Base-by-base conservation (phyloP, 2,888 invertebrate genomes). In the Calliopum simillimum region DNA sequence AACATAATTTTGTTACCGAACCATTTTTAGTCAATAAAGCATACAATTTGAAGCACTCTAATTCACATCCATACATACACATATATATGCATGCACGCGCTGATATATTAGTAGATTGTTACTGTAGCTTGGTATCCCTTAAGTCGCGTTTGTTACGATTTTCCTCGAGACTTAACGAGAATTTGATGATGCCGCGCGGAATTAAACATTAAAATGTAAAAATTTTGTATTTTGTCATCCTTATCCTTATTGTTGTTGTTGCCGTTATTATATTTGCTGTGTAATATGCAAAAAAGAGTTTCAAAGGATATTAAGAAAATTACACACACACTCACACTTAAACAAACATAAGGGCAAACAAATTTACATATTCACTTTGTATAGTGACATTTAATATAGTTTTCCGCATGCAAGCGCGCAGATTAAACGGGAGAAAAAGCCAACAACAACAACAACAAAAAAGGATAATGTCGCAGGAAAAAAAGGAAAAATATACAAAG, bases 101-200 rank as follows among this genome's bases (percentile, higher is more conserved):
- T 41, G 16, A 58, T 47, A 59, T 12, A 47, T 49, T 44, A 6
- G 33, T 33, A 33, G 8, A 33, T 6, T 33, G 6, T 3, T 33
- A 8, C n/a, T n/a, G n/a, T n/a, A n/a, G n/a, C n/a, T 33, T 33
- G 33, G 33, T 47, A 21, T 67, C 67, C 59, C 67, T n/a, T 13
- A 25, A 59, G 25, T 46, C 66, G 72, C 70, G 62, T 75, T 76
- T 70, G 73, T 74, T 74, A 68, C 63, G 70, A 75, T 74, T 78
- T 75, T 72, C 70, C n/a, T 66, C 53, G 61, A 72, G 66, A 75
- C 76, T 78, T 80, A 81, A 81, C 79, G 81, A 81, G 79, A 76
- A 76, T 80, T 79, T 80, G 79, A 80, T 80, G 81, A 80, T 76
- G 79, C 78, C 77, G 76, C 77, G 74, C 77, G 75, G 77, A 78